A percentile compares a stretch with the other conserved stretches of the same genome.
Evolutionary conservation across 1,140 invertebrate genomes (phyloP).

Genomic region (Bombus picipes): DNA sequence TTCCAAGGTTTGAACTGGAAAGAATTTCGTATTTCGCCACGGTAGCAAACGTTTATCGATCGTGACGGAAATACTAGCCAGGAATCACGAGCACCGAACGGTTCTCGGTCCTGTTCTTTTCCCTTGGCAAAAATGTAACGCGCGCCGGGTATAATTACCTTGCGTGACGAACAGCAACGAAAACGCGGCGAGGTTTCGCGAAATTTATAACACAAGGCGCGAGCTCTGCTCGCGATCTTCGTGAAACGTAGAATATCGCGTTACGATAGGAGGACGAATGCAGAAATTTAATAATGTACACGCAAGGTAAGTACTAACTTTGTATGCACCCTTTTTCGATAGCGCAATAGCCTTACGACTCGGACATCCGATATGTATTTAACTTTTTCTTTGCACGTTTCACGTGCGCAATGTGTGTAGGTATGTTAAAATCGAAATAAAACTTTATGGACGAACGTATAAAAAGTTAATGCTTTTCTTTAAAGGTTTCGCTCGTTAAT

Average conservation of each 20-base stretch:
- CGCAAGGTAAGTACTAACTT: background rate
- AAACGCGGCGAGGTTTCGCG: background rate
- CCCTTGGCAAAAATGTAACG: background rate
- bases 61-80: constrained; percentile 7
- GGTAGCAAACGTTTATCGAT: constrained; percentile 12
- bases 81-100: constrained; percentile 1
- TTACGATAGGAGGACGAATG: background rate
- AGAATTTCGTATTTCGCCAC: background rate
- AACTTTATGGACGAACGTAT: background rate
- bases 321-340: background rate
- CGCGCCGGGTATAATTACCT: background rate
- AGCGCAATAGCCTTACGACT: background rate
- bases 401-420: too few relatives aligned
- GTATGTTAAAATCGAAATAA: background rate
- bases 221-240: background rate
- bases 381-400: background rate
- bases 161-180: background rate
- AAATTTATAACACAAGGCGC: constrained; percentile 4
- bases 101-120: background rate
- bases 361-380: background rate
- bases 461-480: background rate
- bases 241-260: constrained; percentile 18
- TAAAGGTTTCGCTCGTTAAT: background rate
- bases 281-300: constrained; percentile 22
- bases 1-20: background rate